phyloP scores from a whole-genome alignment of 2,888 invertebrate species.

The Apoderus coryli region DNA sequence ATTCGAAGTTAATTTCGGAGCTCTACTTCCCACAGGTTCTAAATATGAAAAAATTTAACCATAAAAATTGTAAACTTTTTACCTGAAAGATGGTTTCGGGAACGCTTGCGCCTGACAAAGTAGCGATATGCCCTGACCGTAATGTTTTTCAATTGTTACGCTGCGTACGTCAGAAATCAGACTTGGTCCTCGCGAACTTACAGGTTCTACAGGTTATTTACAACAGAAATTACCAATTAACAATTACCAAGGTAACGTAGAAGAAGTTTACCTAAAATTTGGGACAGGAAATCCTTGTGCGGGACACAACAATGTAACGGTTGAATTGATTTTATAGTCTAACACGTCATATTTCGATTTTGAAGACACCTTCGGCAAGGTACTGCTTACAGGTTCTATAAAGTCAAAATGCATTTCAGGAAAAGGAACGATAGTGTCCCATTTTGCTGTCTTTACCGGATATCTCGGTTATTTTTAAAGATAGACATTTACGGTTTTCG shows the following conservation, averaged over 20 bases:
- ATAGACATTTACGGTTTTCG: too few species aligned
- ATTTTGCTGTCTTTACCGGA: too few species aligned
- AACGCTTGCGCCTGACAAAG: constrained; percentile 67
- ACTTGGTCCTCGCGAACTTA: too few species aligned
- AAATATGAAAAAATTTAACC: too few species aligned
- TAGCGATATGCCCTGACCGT: constrained; percentile 44
- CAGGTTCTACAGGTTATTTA: too few species aligned
- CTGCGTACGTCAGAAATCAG: constrained; percentile 28
- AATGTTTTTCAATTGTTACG: constrained; percentile 20
- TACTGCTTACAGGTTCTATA: constrained; percentile 38
- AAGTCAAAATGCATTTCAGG: too few species aligned
- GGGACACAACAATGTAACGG: constrained; percentile 48
- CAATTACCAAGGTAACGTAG: constrained; percentile 8
- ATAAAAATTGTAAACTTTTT: constrained; percentile 10
- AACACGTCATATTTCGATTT: constrained; percentile 30
- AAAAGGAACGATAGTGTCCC: too few species aligned
- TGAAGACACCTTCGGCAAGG: constrained; percentile 34
- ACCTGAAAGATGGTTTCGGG: constrained; percentile 42
- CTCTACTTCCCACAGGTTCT: constrained; percentile 29
- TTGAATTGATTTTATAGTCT: constrained; percentile 19
- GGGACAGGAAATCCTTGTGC: constrained; percentile 55
- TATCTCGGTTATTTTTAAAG: too few species aligned
- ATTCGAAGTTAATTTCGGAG: constrained; percentile 27
- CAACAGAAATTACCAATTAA: too few species aligned
- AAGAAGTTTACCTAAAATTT: constrained; percentile 37